Base-by-base conservation (phyloP, 2,113 vertebrate genomes). In the Athene cunicularia region DNA sequence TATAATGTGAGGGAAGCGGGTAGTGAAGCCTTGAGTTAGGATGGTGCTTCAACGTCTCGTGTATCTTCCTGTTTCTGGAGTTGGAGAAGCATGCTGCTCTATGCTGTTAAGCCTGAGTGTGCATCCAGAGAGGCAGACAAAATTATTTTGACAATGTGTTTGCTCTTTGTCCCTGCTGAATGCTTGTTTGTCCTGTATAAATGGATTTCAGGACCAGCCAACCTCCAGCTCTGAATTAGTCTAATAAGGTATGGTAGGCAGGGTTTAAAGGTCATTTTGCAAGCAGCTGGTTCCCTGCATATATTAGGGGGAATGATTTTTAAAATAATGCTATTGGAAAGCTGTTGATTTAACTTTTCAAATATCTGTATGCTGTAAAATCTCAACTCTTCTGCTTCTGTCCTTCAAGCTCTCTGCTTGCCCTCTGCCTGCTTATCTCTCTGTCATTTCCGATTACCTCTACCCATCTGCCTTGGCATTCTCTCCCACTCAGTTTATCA, bases 371-470 rank as follows among this genome's bases (percentile, higher is more conserved):
- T 12, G 6, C 49, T 90, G 32, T 87, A 62, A 64, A 94, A 92
- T 91, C 63, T 85, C 53, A 37, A 22, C 28, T 90, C 45, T 56
- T 94, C 72, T 92, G 71, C 76, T 60, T 82, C 76, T 93, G 75
- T 97, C 70, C 96, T 97, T 97, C 95, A 97, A 86, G 86, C 89
- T 92, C 74, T 75, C 66, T 93, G 86, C 73, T 73, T 86, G 77
- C 92, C 80, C 90, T 95, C 89, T 72, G 63, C 88, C 94, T 88
- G 90, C 62, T 91, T 88, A 80, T 90, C 91, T 95, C 87, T 90
- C 96, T 97, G 96, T 97, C 95, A 79, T 91, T 97, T 93, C 97
- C 11, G 33, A 97, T 98, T 97, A 86, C 95, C 89, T 97, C 95
- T 93, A 58, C 96, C 88, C 76, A 88, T 96, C 95, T 96, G 93